Conservation (phyloP, 1,140 invertebrate species). For the Acromyrmex heyeri region DNA sequence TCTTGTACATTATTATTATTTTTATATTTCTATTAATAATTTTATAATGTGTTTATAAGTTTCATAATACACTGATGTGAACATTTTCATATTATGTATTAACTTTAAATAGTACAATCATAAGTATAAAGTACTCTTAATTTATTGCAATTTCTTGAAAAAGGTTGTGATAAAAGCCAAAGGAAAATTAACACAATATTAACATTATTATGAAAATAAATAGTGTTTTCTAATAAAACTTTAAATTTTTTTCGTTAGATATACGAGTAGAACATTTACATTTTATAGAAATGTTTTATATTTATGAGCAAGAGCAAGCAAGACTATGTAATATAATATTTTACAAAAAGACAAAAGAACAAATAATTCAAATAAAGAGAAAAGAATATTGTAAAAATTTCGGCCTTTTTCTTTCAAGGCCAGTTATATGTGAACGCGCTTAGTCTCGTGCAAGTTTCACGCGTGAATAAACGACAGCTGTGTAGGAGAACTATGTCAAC, state of each 20-base stretch:
- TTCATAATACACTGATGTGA: background rate
- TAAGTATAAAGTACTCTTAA: too few species aligned
- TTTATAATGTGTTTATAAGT: background rate
- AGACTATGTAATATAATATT: background rate
- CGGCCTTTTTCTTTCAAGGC: background rate
- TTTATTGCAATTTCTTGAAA: too few species aligned
- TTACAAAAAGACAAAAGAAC: background rate
- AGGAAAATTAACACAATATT: too few species aligned
- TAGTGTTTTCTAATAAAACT: too few species aligned
- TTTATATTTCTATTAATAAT: background rate
- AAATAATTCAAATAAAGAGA: too few species aligned
- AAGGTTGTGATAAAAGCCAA: too few species aligned
- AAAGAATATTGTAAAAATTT: background rate
- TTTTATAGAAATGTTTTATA: too few species aligned
- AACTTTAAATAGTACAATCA: background rate
- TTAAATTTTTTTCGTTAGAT: too few species aligned
- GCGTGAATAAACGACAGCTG: constrained; percentile 74
- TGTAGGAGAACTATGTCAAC: constrained; percentile 76
- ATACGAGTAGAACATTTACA: too few species aligned
- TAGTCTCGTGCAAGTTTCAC: constrained; percentile 63
- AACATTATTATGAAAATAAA: too few species aligned
- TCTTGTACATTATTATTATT: background rate
- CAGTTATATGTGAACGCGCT: constrained; percentile 55
- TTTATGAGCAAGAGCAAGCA: too few species aligned
- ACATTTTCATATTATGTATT: too few species aligned